Percentiles rank a stretch among this genome's conserved stretches.
These are phyloP conservation scores for Pipistrellus pipistrellus DNA, from an alignment of 2,797 vertebrate species.

Conservation along the genomic window DNA sequence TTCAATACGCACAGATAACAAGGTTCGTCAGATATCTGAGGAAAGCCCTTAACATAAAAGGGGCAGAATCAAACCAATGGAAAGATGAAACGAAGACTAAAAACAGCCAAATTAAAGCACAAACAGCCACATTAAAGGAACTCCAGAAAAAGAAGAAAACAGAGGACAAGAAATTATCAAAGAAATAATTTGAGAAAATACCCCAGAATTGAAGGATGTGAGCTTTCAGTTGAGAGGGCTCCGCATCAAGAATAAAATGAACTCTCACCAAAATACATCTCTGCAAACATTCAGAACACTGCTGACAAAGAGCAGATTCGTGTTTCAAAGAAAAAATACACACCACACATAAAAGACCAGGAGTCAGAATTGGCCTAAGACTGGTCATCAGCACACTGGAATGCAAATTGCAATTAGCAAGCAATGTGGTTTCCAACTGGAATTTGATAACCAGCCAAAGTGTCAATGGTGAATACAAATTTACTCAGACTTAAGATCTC, in stretches of 20 bases:
- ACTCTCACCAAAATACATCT: not conserved
- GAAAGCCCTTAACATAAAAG: not conserved
- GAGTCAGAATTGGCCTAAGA: not conserved
- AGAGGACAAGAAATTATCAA: not conserved
- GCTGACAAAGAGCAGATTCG: not conserved
- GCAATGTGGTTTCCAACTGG: not conserved
- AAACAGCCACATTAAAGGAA: constrained; percentile 40
- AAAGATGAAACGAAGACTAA: constrained; percentile 9
- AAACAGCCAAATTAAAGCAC: not conserved
- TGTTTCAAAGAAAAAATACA: not conserved
- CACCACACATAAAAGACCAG: not conserved
- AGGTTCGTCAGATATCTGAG: not conserved
- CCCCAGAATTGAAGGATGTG: not conserved
- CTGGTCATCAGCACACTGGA: not conserved
- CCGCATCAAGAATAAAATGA: not conserved
- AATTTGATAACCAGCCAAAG: constrained; percentile 1
- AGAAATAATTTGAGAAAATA: constrained; percentile 44
- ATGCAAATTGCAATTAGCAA: not conserved
- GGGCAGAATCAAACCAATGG: not conserved
- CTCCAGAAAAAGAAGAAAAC: not conserved
- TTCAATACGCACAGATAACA: not conserved
- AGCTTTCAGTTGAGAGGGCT: not conserved
- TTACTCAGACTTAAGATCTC: not conserved
- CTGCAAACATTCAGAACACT: not conserved
- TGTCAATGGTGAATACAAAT: not conserved